phyloP scores from a whole-genome alignment of 2,797 vertebrate genomes.

The Ctenopoma multispine region DNA sequence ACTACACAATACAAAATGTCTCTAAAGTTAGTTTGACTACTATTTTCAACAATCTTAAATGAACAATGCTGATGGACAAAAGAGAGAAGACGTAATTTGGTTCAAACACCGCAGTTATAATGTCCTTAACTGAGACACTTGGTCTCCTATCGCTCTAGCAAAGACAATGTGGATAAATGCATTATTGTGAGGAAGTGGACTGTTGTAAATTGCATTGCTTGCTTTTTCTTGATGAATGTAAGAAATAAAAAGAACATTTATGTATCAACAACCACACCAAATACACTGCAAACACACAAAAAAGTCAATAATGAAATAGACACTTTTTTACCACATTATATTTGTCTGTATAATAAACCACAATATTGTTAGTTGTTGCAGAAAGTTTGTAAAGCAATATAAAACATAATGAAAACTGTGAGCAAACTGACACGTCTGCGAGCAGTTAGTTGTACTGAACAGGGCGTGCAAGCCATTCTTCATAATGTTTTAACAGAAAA shows the following conservation, averaged over 20 bases:
- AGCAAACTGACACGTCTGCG: background rate
- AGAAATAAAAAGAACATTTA: too few relatives aligned
- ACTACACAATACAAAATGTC: background rate
- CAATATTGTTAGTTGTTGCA: background rate
- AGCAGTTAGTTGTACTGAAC: background rate
- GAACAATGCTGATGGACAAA: background rate
- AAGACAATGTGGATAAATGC: slow-evolving; percentile 1
- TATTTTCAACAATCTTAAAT: background rate
- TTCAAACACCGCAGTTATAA: slow-evolving; percentile 8
- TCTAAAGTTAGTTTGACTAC: background rate
- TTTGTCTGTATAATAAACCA: background rate
- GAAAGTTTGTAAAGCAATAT: background rate
- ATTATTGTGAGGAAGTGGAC: background rate
- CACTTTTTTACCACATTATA: background rate
- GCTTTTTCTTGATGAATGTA: background rate
- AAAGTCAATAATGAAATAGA: slow-evolving; percentile 7
- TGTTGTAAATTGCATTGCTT: slow-evolving; percentile 1
- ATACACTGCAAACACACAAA: background rate
- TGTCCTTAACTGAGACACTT: slow-evolving; percentile 22
- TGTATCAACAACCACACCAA: slow-evolving; percentile 1
- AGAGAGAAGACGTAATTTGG: background rate
- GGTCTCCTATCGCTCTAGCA: slow-evolving; percentile 20
- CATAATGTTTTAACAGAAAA: slow-evolving; percentile 4
- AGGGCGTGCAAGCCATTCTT: background rate
- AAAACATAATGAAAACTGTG: slow-evolving; percentile 5